phyloP scores from a whole-genome alignment of 2,888 invertebrate genomes.

The Argynnis bischoffii region DNA sequence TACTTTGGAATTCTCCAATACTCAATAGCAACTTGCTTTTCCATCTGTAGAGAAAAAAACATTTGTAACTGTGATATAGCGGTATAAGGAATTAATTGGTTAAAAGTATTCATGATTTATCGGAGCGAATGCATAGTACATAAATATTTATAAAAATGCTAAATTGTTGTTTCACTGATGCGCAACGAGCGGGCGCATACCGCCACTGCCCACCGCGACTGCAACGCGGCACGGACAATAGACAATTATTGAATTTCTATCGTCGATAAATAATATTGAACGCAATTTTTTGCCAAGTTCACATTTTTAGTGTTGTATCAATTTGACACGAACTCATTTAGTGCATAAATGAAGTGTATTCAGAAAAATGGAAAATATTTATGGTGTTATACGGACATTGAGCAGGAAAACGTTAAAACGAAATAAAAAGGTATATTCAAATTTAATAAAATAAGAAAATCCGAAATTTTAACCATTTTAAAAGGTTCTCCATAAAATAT shows the following conservation, averaged over 20 bases:
- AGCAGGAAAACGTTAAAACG: constrained; percentile 74
- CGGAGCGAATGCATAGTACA: constrained; percentile 74
- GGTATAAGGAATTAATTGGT: constrained; percentile 30
- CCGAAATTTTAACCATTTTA: not conserved
- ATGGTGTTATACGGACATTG: constrained; percentile 72
- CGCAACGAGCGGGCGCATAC: constrained; percentile 58
- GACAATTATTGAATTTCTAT: constrained; percentile 20
- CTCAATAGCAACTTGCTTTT: not conserved
- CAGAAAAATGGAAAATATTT: constrained; percentile 68
- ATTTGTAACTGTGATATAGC: constrained; percentile 22
- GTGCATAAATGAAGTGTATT: constrained; percentile 35
- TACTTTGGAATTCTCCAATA: constrained; percentile 4
- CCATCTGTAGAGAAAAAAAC: not conserved
- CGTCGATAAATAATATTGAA: not conserved
- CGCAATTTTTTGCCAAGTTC: not conserved
- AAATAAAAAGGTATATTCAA: constrained; percentile 63
- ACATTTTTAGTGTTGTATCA: not conserved
- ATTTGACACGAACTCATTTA: constrained; percentile 27
- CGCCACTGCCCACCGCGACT: constrained; percentile 67
- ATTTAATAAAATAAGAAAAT: not conserved
- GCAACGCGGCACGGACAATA: constrained; percentile 57
- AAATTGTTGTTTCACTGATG: constrained; percentile 47
- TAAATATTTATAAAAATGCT: constrained; percentile 77
- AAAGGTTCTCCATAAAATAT: no score
- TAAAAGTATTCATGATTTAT: constrained; percentile 64